These are phyloP conservation scores for Falcunculus frontatus DNA, from an alignment of 2,113 vertebrate species.

Conservation along the genomic window DNA sequence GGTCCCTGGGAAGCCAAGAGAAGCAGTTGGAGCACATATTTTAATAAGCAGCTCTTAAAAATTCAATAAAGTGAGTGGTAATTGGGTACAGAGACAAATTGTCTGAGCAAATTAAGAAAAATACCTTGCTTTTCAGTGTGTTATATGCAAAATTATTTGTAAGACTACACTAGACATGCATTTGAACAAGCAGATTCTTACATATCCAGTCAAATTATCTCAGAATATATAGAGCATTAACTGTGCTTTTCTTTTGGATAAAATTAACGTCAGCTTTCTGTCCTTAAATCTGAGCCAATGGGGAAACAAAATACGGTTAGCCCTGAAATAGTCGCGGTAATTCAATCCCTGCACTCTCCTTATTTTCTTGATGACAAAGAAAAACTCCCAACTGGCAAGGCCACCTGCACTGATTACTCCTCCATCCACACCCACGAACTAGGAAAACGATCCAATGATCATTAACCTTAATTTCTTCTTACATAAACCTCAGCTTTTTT, in stretches of 20 bases:
- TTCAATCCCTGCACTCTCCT: slow-evolving; percentile 73
- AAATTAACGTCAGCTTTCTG: slow-evolving; percentile 79
- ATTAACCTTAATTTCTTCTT: slow-evolving; percentile 82
- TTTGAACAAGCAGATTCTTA: slow-evolving; percentile 64
- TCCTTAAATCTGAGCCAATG: slow-evolving; percentile 73
- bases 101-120: slow-evolving; percentile 67
- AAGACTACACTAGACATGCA: slow-evolving; percentile 69
- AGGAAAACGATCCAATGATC: slow-evolving; percentile 81
- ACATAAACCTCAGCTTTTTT: slow-evolving; percentile 67
- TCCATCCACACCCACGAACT: slow-evolving; percentile 79
- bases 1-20: slow-evolving; percentile 50
- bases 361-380: slow-evolving; percentile 82
- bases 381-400: slow-evolving; percentile 78
- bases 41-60: slow-evolving; percentile 66
- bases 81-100: slow-evolving; percentile 72
- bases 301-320: slow-evolving; percentile 77
- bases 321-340: slow-evolving; percentile 76
- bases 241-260: slow-evolving; percentile 65
- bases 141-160: slow-evolving; percentile 53
- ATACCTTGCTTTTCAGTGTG: slow-evolving; percentile 51
- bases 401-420: slow-evolving; percentile 84
- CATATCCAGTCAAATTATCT: slow-evolving; percentile 65
- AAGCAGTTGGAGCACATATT: slow-evolving; percentile 13
- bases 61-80: slow-evolving; percentile 62
- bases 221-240: slow-evolving; percentile 39